Base-by-base conservation (phyloP, 2,888 invertebrate genomes). In the Cantharis rustica region DNA sequence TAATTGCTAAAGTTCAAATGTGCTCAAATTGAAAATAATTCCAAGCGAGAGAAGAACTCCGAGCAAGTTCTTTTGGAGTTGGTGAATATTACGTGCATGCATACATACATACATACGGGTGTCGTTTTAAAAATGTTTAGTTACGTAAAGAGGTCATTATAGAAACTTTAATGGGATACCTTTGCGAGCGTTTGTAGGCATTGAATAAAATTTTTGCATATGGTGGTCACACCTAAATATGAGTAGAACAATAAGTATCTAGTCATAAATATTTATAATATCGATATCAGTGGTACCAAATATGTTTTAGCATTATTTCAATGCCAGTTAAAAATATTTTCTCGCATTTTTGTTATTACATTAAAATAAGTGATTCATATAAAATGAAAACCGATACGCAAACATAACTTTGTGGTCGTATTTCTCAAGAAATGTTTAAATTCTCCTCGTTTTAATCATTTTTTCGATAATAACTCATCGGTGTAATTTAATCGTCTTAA, bases 211-310 rank as follows among this genome's bases (percentile, higher is more conserved):
- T 79, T 78, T 80, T 79, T 80, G 81, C 80, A 80, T 79, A 79
- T 79, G 81, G 81, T 81, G 81, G 81, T 81, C 81, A 81, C 81
- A 81, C 81, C 81, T 81, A 80, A 80, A 80, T 81, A 80, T 78
- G 81, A 78, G 75, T 79, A 78, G 78, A 80, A 80, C 80, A 80
- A 80, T 80, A 81, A 80, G 77, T 78, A 78, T 77, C 76, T 80
- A 72, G 79, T 79, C 78, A 81, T 79, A 77, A 80, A 80, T 80
- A 80, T 80, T 80, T 80, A 79, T 79, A 73, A 75, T 20, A 66
- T 66, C 23, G 64, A 20, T 66, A 68, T 63, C 75, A 69, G 74
- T 16, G 69, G 64, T 66, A 69, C 74, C 68, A 61, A 75, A 77
- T 74, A 77, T 72, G 77, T 73, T 66, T 66, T 66, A 66, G 3